Conservation (phyloP, 2,888 invertebrate species). For the Ichneumon xanthorius region DNA sequence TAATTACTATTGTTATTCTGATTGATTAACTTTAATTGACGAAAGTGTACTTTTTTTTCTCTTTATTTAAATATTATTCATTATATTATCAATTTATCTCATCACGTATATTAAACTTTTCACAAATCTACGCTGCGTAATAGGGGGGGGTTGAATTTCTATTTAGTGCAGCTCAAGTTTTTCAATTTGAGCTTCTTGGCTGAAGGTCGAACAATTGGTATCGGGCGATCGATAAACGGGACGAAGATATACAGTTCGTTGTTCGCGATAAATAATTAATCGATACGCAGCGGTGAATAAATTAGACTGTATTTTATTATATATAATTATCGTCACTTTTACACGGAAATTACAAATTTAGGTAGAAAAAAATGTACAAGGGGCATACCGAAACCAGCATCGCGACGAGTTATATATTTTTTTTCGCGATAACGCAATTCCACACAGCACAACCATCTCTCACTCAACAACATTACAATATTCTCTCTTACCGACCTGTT, state of each 20-base stretch:
- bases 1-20: neutral
- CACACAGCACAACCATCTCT: constrained; percentile 27
- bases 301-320: constrained; percentile 59
- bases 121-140: no score
- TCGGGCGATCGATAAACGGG: neutral
- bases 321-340: constrained; percentile 49
- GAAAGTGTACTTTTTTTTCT: neutral
- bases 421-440: constrained; percentile 41
- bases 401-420: constrained; percentile 8
- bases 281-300: neutral
- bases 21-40: neutral
- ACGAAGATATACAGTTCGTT: neutral
- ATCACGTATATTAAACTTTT: neutral
- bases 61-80: neutral
- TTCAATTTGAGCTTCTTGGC: no score
- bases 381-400: constrained; percentile 61
- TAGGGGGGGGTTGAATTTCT: no score
- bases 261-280: neutral
- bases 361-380: constrained; percentile 62
- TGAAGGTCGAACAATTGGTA: no score
- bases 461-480: constrained; percentile 48
- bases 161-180: no score
- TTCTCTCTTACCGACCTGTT: constrained; percentile 26
- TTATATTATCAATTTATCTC: neutral
- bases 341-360: constrained; percentile 56